These are phyloP conservation scores for Nemurella pictetii DNA, from an alignment of 2,888 invertebrate species.

Conservation along the genomic window DNA sequence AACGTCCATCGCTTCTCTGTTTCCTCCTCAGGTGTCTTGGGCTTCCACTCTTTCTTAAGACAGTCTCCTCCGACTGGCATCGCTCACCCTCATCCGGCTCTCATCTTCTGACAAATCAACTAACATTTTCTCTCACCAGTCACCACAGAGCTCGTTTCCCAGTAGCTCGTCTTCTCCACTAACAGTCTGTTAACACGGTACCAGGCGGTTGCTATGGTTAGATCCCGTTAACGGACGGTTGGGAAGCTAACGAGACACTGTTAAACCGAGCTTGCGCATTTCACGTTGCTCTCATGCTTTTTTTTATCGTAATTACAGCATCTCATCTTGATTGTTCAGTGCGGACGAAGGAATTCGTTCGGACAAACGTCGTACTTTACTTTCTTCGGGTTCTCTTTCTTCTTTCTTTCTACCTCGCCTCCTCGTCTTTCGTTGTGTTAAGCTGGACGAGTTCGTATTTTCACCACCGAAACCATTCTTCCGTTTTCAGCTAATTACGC, in stretches of 20 bases:
- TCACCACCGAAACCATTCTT: constrained; percentile 12
- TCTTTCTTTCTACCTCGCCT: not conserved
- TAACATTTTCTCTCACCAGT: no score
- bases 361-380: not conserved
- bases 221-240: no score
- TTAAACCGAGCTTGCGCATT: no score
- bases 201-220: no score
- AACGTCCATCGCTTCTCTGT: constrained; percentile 27
- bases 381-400: not conserved
- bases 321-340: not conserved
- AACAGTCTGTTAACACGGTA: no score
- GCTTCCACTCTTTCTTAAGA: not conserved
- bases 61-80: not conserved
- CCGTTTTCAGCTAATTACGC: constrained; percentile 25
- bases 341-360: not conserved
- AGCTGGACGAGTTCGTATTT: not conserved
- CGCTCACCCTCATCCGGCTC: constrained; percentile 18
- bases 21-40: constrained; percentile 25
- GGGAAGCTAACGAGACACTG: no score
- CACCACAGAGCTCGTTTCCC: no score
- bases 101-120: constrained; percentile 24
- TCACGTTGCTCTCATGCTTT: no score
- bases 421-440: not conserved
- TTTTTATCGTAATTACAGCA: not conserved
- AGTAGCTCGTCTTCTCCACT: no score